Evolutionary conservation across 2,888 invertebrate genomes (phyloP).

Genomic region (Syrista parreyssii): DNA sequence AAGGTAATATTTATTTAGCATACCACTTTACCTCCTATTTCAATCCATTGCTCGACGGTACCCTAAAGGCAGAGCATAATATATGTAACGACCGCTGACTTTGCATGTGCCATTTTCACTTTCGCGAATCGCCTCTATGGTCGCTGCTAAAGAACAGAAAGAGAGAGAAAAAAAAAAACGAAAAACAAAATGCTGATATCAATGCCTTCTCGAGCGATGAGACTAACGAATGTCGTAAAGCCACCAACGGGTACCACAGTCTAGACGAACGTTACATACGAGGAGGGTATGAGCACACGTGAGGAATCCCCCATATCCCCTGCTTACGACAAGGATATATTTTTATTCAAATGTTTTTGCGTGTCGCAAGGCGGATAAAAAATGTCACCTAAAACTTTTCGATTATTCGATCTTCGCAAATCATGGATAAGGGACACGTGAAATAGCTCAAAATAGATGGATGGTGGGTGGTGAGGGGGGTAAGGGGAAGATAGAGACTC

Average conservation of each 20-base stretch:
- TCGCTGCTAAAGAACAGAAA: not conserved
- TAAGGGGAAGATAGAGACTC: not conserved
- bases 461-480: not conserved
- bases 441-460: not conserved
- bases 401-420: not conserved
- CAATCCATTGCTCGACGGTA: not conserved
- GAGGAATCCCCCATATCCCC: not conserved
- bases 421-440: not conserved
- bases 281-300: fast-evolving
- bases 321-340: not conserved
- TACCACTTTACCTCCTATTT: not conserved
- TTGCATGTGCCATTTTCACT: not conserved
- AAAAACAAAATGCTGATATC: too few relatives aligned
- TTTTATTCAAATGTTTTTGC: not conserved
- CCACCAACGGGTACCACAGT: not conserved
- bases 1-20: not conserved
- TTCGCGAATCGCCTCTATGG: not conserved
- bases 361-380: not conserved
- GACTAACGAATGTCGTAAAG: not conserved
- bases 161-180: too few relatives aligned
- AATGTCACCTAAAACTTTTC: not conserved
- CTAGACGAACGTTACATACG: not conserved
- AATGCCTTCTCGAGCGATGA: not conserved
- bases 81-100: not conserved
- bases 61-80: not conserved